Percentiles rank a stretch among this genome's conserved stretches.
Conservation (phyloP, 2,113 vertebrate genomes). For the Pongo abelii region DNA sequence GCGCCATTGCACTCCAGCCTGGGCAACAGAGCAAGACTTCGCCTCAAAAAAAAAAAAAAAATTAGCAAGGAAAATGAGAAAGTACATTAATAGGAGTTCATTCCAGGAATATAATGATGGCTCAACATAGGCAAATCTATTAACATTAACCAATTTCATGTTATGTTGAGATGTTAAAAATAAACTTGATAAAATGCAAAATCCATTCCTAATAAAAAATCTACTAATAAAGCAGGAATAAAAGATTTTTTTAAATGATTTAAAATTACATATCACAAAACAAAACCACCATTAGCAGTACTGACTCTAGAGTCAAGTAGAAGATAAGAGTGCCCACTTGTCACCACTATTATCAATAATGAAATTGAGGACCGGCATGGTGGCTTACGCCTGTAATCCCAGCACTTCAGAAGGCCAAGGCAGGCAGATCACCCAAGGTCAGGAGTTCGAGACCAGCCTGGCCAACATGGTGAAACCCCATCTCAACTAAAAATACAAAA, state of each 20-base stretch:
- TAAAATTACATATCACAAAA: background rate
- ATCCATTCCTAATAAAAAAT: background rate
- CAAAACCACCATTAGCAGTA: background rate
- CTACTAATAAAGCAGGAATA: background rate
- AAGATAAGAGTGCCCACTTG: background rate
- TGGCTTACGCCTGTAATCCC: too few relatives aligned
- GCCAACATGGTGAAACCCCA: too few relatives aligned
- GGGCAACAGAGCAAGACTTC: too few relatives aligned
- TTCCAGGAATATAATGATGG: background rate
- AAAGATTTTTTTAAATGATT: background rate
- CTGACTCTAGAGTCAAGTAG: background rate
- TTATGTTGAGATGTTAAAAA: background rate
- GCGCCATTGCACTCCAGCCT: too few relatives aligned
- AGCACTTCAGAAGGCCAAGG: too few relatives aligned
- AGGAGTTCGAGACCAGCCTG: too few relatives aligned
- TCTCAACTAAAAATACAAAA: too few relatives aligned
- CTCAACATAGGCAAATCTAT: background rate
- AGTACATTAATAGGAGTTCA: background rate
- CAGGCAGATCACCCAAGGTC: too few relatives aligned
- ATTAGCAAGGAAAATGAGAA: background rate
- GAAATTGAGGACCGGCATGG: background rate
- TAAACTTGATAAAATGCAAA: background rate
- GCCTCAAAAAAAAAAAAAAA: background rate
- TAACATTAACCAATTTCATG: background rate
- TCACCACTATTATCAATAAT: background rate